Evolutionary conservation across 2,113 vertebrate genomes (phyloP).

Genomic region (Python bivittatus): DNA sequence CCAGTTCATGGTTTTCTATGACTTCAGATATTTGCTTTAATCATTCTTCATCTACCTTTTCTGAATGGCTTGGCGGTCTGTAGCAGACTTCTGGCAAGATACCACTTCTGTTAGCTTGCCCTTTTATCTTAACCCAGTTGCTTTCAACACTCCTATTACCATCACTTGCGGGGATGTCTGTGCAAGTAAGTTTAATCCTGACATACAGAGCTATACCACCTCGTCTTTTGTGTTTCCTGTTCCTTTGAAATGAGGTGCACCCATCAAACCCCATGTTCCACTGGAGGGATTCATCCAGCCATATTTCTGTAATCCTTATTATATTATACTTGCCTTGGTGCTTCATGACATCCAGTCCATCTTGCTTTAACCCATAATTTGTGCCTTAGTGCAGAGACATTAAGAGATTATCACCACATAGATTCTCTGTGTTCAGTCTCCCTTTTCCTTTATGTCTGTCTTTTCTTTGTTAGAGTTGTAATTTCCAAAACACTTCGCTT

Average conservation of each 20-base stretch:
- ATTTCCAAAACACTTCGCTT: background rate
- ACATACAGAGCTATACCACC: background rate
- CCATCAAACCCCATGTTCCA: background rate
- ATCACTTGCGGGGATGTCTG: background rate
- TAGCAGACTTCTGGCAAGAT: background rate
- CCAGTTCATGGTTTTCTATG: background rate
- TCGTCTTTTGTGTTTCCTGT: background rate
- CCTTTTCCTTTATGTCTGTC: background rate
- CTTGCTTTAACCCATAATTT: background rate
- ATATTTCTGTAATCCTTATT: background rate
- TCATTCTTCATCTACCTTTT: background rate
- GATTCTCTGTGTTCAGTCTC: background rate
- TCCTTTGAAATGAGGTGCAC: background rate
- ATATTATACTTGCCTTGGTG: background rate
- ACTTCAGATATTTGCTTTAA: background rate
- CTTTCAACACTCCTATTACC: background rate
- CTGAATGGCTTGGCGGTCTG: background rate
- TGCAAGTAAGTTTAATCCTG: background rate
- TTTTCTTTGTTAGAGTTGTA: background rate
- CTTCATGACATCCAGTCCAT: background rate
- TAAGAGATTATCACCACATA: too few species aligned
- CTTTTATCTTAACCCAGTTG: background rate
- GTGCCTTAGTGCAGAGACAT: background rate
- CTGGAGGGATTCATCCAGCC: background rate
- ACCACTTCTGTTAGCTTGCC: background rate